Base-by-base conservation (phyloP, 2,888 invertebrate species). In the Eudemis profundana region DNA sequence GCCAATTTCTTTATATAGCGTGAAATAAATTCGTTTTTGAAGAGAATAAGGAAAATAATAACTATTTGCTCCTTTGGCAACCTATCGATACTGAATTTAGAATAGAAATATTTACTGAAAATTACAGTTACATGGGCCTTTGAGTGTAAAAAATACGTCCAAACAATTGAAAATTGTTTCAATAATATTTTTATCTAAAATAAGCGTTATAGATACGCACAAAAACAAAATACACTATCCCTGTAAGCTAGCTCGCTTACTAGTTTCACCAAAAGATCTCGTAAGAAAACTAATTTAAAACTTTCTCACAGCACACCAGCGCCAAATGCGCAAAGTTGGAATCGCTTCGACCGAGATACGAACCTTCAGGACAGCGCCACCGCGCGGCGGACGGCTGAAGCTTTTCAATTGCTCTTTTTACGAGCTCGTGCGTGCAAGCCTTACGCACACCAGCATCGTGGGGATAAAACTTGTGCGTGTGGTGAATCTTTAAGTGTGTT, bases 301-400 rank as follows among this genome's bases (percentile, higher is more conserved):
- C 71, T 82, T 79, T 72, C 67, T 74, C 74, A 53, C 68, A 71
- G 79, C 79, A 82, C 85, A 87, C 79, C 80, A 84, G 89, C 89
- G 89, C 89, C 87, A 80, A 78, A 79, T 72, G 73, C 70, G 57
- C 70, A 75, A 75, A 78, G 80, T 73, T 78, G 78, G 70, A 73
- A 73, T 74, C 73, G 71, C 70, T 69, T 72, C 69, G 72, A 73
- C 75, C 68, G 67, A 79, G 81, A 85, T 76, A 79, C 76, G 79
- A 89, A 87, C 87, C 87, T 76, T 81, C 59, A 68, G 61, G 70
- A 73, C 81, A 91, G 78, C 91, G 92, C 91, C 90, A 90, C 86
- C 92, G 82, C 69, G 89, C 87, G 92, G 85, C 74, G 89, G 82
- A 87, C 85, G 84, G 92, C 86, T 81, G 90, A 92, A 93, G 82